Evolutionary conservation across 2,888 invertebrate genomes (phyloP).

Genomic region (Caradrina kadenii): DNA sequence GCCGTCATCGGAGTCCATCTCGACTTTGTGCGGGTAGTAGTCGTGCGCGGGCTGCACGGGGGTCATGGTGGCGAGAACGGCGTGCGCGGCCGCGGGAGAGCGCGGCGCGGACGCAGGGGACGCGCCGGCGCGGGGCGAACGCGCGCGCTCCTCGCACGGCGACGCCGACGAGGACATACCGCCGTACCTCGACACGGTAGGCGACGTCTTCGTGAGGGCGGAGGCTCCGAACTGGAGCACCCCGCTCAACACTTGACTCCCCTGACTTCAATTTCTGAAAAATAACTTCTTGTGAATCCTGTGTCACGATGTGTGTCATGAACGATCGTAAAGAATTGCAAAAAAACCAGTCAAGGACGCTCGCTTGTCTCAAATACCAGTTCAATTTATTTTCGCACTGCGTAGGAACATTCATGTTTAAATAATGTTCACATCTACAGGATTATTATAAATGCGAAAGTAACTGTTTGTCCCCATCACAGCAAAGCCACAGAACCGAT

Average conservation of each 20-base stretch:
- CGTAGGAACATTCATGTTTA: background rate
- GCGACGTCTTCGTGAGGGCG: conserved; percentile 82
- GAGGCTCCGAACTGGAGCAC: conserved; percentile 84
- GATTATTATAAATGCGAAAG: too few species aligned
- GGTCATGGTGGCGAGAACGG: conserved; percentile 96
- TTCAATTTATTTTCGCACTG: background rate
- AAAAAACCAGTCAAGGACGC: conserved; percentile 31
- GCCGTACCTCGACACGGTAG: conserved; percentile 76
- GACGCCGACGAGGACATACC: conserved; percentile 88
- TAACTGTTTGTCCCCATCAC: too few species aligned
- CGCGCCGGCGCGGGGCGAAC: conserved; percentile 83
- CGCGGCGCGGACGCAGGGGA: conserved; percentile 89
- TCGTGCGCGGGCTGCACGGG: conserved; percentile 95
- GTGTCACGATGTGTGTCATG: background rate
- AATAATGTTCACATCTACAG: background rate
- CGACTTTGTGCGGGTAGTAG: conserved; percentile 91
- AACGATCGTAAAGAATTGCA: background rate
- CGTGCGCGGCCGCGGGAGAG: conserved; percentile 93
- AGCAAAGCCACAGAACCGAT: background rate
- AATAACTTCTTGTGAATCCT: conserved; percentile 47
- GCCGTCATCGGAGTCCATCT: conserved; percentile 91
- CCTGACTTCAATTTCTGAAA: conserved; percentile 81
- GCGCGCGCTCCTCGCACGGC: conserved; percentile 86
- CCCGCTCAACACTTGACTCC: conserved; percentile 81
- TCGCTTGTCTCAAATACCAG: conserved; percentile 43